Evolutionary conservation across 1,140 invertebrate genomes (phyloP).

Genomic region (Listronotus bonariensis): DNA sequence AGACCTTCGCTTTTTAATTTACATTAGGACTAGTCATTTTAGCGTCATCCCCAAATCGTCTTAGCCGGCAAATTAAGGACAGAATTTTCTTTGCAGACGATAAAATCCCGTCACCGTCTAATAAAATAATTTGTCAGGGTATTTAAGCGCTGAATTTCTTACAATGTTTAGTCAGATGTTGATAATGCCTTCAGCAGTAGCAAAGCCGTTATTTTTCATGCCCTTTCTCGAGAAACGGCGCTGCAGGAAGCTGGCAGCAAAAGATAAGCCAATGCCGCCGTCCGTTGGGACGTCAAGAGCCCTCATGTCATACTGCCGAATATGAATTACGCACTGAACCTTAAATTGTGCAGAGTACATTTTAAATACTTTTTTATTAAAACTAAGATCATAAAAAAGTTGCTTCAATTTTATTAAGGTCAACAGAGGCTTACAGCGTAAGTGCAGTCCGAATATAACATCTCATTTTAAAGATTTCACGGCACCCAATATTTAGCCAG

Average conservation of each 20-base stretch:
- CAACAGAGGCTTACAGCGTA: too few species aligned
- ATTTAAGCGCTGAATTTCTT: conserved; percentile 48
- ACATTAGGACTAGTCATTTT: too few species aligned
- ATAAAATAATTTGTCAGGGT: conserved; percentile 41
- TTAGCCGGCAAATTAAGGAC: conserved; percentile 23
- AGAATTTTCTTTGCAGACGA: conserved; percentile 18
- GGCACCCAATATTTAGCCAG: too few species aligned
- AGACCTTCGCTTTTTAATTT: too few species aligned
- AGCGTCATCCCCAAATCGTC: conserved; percentile 4
- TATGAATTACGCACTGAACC: conserved; percentile 46
- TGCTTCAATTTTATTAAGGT: too few species aligned
- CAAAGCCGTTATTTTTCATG: conserved; percentile 52
- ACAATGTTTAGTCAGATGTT: conserved; percentile 47
- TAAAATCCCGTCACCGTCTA: conserved; percentile 35
- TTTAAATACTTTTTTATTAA: too few species aligned
- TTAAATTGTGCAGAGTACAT: too few species aligned
- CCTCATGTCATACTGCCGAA: conserved; percentile 39
- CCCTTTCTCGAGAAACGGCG: conserved; percentile 30
- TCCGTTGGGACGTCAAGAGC: conserved; percentile 27
- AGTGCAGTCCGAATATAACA: too few species aligned
- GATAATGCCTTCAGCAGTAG: conserved; percentile 48
- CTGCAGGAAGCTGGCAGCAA: conserved; percentile 42
- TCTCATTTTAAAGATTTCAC: too few species aligned
- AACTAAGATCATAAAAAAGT: too few species aligned
- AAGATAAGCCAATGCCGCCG: conserved; percentile 50